Base-by-base conservation (phyloP, 92 coral and sea anemone species). In the Desmophyllum pertusum region DNA sequence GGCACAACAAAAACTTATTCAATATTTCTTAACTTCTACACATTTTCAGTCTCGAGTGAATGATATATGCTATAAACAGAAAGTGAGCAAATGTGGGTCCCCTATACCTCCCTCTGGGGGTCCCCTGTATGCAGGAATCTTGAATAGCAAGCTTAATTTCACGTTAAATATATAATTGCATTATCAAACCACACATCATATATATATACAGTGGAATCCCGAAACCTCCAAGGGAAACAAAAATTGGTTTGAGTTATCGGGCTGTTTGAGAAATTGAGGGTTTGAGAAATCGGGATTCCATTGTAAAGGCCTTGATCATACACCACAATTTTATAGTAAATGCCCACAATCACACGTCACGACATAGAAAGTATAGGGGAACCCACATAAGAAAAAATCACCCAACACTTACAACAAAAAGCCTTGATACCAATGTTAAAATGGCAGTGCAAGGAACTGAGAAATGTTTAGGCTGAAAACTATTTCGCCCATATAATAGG, bases 401-500 rank as follows among this genome's bases (percentile, higher is more conserved):
- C 14, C 23, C 25, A 31, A n/a, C 7, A 77, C 0, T 39, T 10
- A n/a, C 19, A 61, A n/a, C 30, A 39, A 19, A 30, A 75, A 10
- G n/a, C 66, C 14, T 53, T 50, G 13, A 23, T 38, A 17, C 10
- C 43, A 55, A 15, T 37, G 17, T 67, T 18, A 53, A 55, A 53
- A 35, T 37, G 59, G 50, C 25, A 48, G 29, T 30, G 19, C 3
- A 50, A 13, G 13, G 29, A 13, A n/a, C 6, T 27, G n/a, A n/a
- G n/a, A n/a, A n/a, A n/a, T n/a, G n/a, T 15, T 2, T 11, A 41
- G 40, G 41, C 48, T 37, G 38, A 15, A 61, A 78, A 62, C 10
- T 14, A 45, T 27, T 41, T 3, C 9, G 83, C 73, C 62, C 59
- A 79, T 18, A 64, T 65, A 43, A 64, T 30, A 79, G 53, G 59